phyloP scores from a whole-genome alignment of 2,113 vertebrate species.

The Castor canadensis region DNA sequence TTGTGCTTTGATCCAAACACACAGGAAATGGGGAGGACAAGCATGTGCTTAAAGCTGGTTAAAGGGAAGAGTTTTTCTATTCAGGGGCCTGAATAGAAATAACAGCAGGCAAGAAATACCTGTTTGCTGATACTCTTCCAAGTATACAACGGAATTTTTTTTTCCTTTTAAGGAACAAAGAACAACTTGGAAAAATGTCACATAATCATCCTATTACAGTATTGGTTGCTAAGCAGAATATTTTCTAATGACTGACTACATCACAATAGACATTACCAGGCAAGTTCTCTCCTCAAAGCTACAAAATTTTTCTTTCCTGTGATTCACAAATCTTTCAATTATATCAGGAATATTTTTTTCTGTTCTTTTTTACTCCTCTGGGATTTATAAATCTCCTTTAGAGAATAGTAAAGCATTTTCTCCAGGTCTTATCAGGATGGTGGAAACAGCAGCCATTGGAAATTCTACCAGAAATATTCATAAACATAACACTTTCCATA shows the following conservation, averaged over 20 bases:
- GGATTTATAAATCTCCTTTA: not conserved
- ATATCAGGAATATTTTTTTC: not conserved
- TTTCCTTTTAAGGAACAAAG: not conserved
- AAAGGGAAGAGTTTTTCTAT: not conserved
- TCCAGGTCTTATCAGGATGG: not conserved
- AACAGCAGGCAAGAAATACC: not conserved
- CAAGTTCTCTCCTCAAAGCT: not conserved
- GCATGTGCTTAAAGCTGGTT: not conserved
- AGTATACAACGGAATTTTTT: not conserved
- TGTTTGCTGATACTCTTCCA: not conserved
- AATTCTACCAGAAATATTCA: slow-evolving; percentile 12
- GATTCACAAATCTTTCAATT: not conserved
- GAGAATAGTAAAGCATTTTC: not conserved
- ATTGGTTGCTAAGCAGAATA: slow-evolving; percentile 12
- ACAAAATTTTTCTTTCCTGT: not conserved
- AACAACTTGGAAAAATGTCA: slow-evolving; percentile 2
- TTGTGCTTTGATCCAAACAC: not conserved
- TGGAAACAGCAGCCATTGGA: not conserved
- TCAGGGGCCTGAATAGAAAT: not conserved
- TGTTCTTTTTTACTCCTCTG: not conserved
- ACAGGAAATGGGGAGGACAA: not conserved
- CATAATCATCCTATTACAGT: not conserved
- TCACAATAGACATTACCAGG: not conserved
- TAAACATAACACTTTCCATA: not conserved
- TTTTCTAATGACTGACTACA: not conserved